Conservation (phyloP, 1,140 invertebrate species). For the Hirudo medicinalis region DNA sequence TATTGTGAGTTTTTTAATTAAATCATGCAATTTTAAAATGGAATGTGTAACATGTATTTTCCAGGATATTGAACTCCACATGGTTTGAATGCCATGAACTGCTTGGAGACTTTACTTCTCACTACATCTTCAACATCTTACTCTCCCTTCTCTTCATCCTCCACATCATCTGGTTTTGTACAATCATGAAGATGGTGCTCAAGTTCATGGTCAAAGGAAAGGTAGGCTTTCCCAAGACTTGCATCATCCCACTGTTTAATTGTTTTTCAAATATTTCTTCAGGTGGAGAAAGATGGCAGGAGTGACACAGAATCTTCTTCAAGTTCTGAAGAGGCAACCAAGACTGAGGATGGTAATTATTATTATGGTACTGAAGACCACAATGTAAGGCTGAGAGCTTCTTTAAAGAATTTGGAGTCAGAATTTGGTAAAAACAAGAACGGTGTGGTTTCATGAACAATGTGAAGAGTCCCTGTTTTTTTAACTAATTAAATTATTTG, state of each 20-base stretch:
- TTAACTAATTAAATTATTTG: too few relatives aligned
- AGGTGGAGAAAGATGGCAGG: slow-evolving; percentile 9
- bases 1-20: too few relatives aligned
- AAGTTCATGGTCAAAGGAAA: slow-evolving; percentile 1
- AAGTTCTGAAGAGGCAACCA: slow-evolving; percentile 1
- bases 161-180: slow-evolving; percentile 6
- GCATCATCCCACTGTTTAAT: not conserved
- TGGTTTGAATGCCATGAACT: not conserved
- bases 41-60: not conserved
- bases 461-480: too few relatives aligned
- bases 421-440: too few relatives aligned
- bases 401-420: too few relatives aligned
- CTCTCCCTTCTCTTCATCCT: not conserved
- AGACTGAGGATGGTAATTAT: not conserved
- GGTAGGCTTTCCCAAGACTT: not conserved
- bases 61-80: not conserved
- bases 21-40: too few relatives aligned
- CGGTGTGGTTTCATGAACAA: too few relatives aligned
- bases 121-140: not conserved
- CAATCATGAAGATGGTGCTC: slow-evolving; percentile 1
- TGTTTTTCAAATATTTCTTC: not conserved
- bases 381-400: too few relatives aligned
- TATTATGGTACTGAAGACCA: too few relatives aligned
- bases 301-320: not conserved
- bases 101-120: slow-evolving; percentile 7